Conservation (phyloP, 2,888 invertebrate genomes). For the Druceiella hillmani region DNA sequence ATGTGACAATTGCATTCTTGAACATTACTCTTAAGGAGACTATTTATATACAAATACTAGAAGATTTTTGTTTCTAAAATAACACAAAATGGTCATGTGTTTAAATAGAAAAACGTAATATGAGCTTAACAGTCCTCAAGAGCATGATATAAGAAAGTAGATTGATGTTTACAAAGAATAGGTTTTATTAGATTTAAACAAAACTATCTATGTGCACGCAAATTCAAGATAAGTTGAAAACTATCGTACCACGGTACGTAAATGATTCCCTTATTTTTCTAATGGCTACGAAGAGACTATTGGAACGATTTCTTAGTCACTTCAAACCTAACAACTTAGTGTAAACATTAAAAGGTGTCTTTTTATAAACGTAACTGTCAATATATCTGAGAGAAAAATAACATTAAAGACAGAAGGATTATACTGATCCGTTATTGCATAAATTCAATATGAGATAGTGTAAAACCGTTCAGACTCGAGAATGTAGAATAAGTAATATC, state of each 20-base stretch:
- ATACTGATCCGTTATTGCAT: slow-evolving; percentile 13
- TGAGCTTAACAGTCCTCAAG: slow-evolving; percentile 16
- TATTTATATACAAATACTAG: slow-evolving; percentile 13
- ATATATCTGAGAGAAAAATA: slow-evolving; percentile 5
- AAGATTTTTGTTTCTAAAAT: slow-evolving; percentile 8
- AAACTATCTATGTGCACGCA: slow-evolving; percentile 13
- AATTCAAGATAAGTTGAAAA: too few species aligned
- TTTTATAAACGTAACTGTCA: slow-evolving; percentile 8
- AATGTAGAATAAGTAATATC: slow-evolving; percentile 20
- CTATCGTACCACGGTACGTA: slow-evolving; percentile 15
- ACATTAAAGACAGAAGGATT: slow-evolving; percentile 16
- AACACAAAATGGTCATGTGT: slow-evolving; percentile 8
- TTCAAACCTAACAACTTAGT: slow-evolving; percentile 13
- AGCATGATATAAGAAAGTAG: slow-evolving; percentile 15
- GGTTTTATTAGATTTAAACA: slow-evolving; percentile 16
- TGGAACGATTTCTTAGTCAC: slow-evolving; percentile 4
- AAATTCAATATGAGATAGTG: slow-evolving; percentile 17
- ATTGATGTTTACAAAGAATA: slow-evolving; percentile 11
- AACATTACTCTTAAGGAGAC: slow-evolving; percentile 12
- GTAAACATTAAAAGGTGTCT: slow-evolving; percentile 5
- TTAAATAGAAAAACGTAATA: slow-evolving; percentile 15
- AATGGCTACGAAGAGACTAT: slow-evolving; percentile 10
- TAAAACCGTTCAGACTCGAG: slow-evolving; percentile 13
- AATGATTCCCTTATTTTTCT: slow-evolving; percentile 19
- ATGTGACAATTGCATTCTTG: slow-evolving; percentile 19